A percentile compares a stretch with the other conserved stretches of the same genome.
Evolutionary conservation across 2,113 vertebrate genomes (phyloP).

Genomic region (Macroglossus sobrinus): DNA sequence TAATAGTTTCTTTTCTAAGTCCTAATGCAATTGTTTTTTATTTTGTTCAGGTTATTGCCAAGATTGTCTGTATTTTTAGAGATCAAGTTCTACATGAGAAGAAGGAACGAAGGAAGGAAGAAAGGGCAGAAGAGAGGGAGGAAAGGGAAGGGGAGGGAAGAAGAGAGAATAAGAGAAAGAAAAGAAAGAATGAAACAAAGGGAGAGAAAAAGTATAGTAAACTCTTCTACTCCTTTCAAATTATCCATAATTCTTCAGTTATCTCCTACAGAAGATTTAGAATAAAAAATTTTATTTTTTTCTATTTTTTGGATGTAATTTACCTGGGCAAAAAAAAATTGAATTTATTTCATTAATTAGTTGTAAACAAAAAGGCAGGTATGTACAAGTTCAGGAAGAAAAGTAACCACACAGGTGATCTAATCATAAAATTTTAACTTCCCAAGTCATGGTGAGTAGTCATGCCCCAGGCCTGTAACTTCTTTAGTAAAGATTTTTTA

Average conservation of each 20-base stretch:
- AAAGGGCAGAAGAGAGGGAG: fast-evolving
- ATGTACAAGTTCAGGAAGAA: not conserved
- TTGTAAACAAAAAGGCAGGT: not conserved
- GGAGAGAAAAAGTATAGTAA: not conserved
- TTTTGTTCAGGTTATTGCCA: not conserved
- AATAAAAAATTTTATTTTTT: not conserved
- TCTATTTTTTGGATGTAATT: not conserved
- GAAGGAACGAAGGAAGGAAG: not conserved
- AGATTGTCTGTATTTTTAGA: not conserved
- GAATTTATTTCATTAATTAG: not conserved
- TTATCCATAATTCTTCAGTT: not conserved
- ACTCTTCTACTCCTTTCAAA: not conserved
- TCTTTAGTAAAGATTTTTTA: no score
- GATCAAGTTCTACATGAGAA: not conserved
- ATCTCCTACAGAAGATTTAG: not conserved
- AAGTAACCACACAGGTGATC: not conserved
- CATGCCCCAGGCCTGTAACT: not conserved
- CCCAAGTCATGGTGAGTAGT: not conserved
- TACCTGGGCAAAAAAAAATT: not conserved
- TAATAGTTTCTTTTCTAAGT: not conserved
- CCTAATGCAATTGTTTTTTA: not conserved
- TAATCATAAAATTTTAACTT: not conserved
- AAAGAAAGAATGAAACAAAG: not conserved
- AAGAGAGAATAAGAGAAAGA: not conserved
- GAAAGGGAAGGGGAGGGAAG: not conserved